Evolutionary conservation across 1,140 invertebrate genomes (phyloP).

Genomic region (Pseudachorutes palmiensis): DNA sequence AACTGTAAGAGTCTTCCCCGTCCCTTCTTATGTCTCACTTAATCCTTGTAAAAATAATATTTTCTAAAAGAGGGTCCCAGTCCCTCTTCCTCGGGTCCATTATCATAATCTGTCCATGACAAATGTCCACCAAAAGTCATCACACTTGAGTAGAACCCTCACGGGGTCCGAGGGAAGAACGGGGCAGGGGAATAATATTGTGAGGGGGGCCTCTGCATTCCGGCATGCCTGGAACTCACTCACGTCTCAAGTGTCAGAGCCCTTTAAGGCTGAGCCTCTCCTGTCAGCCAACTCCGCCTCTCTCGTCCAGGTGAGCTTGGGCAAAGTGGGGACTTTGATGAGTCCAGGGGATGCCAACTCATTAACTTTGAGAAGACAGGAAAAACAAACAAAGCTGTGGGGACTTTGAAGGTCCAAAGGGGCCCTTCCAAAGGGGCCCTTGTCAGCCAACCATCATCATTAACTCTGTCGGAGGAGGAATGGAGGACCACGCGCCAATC

Average conservation of each 20-base stretch:
- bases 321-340: too few species aligned
- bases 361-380: background rate
- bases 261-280: background rate
- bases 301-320: slow-evolving; percentile 15
- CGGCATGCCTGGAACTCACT: too few species aligned
- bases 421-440: background rate
- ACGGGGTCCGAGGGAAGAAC: too few species aligned
- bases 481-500: slow-evolving; percentile 24
- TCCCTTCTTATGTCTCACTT: background rate
- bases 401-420: too few species aligned
- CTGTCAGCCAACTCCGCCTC: background rate
- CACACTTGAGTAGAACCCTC: too few species aligned
- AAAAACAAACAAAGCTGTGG: slow-evolving; percentile 14
- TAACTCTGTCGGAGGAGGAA: background rate
- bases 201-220: too few species aligned
- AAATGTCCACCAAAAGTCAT: slow-evolving; percentile 12
- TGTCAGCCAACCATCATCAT: slow-evolving; percentile 19
- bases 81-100: background rate
- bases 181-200: too few species aligned
- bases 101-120: slow-evolving; percentile 14
- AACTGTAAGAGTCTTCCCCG: background rate
- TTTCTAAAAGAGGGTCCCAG: background rate
- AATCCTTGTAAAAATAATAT: slow-evolving; percentile 5
- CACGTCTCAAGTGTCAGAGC: too few species aligned
- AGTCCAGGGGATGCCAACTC: background rate